These are phyloP conservation scores for Folsomia candida DNA, from an alignment of 2,888 invertebrate species.

Conservation along the genomic window DNA sequence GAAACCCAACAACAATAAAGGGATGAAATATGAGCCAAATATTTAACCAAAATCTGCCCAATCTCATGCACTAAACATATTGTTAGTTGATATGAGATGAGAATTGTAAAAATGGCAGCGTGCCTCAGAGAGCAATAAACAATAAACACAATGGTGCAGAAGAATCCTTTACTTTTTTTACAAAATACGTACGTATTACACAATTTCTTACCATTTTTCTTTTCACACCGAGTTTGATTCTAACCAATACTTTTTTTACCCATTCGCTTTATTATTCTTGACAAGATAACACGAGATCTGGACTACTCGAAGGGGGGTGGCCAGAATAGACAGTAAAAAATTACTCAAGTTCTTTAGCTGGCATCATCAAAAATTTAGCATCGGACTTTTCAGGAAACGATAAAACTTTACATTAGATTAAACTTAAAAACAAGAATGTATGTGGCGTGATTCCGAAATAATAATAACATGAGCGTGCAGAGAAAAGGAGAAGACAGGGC, in stretches of 20 bases:
- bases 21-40: not conserved
- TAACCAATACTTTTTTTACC: not conserved
- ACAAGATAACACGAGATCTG: not conserved
- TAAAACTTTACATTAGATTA: constrained; percentile 24
- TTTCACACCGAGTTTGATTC: not conserved
- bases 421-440: constrained; percentile 13
- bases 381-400: constrained; percentile 19
- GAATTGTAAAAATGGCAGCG: not conserved
- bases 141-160: not conserved
- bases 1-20: not conserved
- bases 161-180: no score
- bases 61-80: not conserved
- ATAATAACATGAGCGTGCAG: not conserved
- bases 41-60: not conserved
- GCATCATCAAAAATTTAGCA: not conserved
- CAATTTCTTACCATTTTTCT: not conserved
- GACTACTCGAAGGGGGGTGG: not conserved
- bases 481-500: not conserved
- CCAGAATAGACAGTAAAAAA: not conserved
- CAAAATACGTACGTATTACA: not conserved
- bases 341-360: no score
- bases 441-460: constrained; percentile 2
- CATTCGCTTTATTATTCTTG: not conserved
- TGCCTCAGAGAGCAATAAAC: not conserved
- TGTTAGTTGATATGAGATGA: not conserved